phyloP scores from a whole-genome alignment of 2,888 invertebrate genomes.

The Acronicta alni region DNA sequence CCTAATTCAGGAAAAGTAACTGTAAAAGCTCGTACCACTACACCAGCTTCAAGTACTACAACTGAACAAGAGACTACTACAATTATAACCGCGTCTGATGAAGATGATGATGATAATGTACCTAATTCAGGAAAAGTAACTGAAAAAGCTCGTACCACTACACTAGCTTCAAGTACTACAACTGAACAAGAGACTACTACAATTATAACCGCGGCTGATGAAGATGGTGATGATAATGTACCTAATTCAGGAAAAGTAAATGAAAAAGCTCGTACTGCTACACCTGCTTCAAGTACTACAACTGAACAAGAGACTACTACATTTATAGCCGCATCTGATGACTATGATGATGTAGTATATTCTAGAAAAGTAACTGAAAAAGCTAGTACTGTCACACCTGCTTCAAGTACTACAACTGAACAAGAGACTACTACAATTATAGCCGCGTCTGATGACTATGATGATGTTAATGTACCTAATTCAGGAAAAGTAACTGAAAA shows the following conservation, averaged over 20 bases:
- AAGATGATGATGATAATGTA: too few relatives aligned
- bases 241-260: too few relatives aligned
- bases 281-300: too few relatives aligned
- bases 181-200: not conserved
- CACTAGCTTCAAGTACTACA: not conserved
- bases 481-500: too few relatives aligned
- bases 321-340: too few relatives aligned
- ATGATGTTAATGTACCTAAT: too few relatives aligned
- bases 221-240: not conserved
- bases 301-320: too few relatives aligned
- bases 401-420: not conserved
- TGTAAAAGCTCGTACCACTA: too few relatives aligned
- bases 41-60: not conserved
- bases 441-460: too few relatives aligned
- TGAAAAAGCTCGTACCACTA: not conserved
- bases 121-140: not conserved
- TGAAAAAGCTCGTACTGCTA: not conserved
- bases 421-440: not conserved
- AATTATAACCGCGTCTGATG: slow-evolving; percentile 8
- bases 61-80: slow-evolving; percentile 11
- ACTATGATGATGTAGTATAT: too few relatives aligned
- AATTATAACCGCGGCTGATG: not conserved
- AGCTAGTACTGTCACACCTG: not conserved
- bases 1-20: too few relatives aligned
- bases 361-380: not conserved